Evolutionary conservation across 2,888 invertebrate genomes (phyloP).

Genomic region (Athetis lepigone): DNA sequence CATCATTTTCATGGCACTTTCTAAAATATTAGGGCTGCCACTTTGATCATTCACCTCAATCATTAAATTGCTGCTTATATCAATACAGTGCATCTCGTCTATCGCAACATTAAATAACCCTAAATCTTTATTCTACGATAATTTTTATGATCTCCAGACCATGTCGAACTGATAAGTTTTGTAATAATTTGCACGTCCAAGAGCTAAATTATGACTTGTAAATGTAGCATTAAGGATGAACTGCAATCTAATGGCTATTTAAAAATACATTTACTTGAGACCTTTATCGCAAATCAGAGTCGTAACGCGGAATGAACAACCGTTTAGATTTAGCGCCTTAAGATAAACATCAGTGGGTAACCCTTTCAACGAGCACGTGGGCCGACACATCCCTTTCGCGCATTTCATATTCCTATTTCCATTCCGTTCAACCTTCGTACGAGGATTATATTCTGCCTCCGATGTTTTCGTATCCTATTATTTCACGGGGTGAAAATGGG

Average conservation of each 20-base stretch:
- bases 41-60: constrained; percentile 33
- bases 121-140: constrained; percentile 27
- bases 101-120: constrained; percentile 47
- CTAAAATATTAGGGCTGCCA: constrained; percentile 82
- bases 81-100: constrained; percentile 24
- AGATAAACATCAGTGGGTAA: constrained; percentile 84
- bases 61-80: constrained; percentile 36
- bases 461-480: constrained; percentile 91
- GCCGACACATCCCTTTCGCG: constrained; percentile 84
- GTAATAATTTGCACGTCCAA: constrained; percentile 61
- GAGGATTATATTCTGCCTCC: constrained; percentile 90
- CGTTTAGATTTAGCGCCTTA: constrained; percentile 82
- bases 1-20: constrained; percentile 88
- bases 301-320: constrained; percentile 76
- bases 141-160: constrained; percentile 58
- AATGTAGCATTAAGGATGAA: constrained; percentile 56
- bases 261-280: constrained; percentile 59
- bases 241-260: constrained; percentile 55
- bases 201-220: constrained; percentile 55
- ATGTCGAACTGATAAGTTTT: constrained; percentile 58
- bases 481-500: constrained; percentile 90
- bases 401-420: constrained; percentile 90
- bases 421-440: constrained; percentile 88
- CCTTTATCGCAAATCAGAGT: constrained; percentile 63
- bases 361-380: constrained; percentile 85